Base-by-base conservation (phyloP, 2,888 invertebrate genomes). In the Merodon equestris region DNA sequence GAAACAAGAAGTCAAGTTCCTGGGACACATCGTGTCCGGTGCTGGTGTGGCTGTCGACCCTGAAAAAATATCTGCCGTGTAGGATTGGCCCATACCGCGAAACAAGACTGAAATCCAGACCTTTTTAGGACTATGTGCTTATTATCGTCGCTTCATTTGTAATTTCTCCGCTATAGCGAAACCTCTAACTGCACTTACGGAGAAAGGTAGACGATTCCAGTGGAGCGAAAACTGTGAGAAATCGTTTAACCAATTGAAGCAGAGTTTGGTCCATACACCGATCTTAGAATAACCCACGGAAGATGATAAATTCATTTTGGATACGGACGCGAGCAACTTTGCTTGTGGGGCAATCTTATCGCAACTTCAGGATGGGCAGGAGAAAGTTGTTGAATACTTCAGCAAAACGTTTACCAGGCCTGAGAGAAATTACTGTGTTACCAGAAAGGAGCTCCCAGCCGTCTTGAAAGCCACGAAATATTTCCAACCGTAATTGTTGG, bases 401-500 rank as follows among this genome's bases (percentile, higher is more conserved):
- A 84, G 82, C 19, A 48, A 68, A 36, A 58, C 60, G 9, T 34
- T 82, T 1, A 53, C 40, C 10, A 40, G 44, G 3, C 42, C 54
- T 0, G 68, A 81, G 36, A 57, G 50, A 47, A 83, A 83, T 44
- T 82, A 83, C 38, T 83, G 81, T 17, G 82, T 83, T 0, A 83
- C 83, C n/a, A 45, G 83, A n/a, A n/a, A n/a, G n/a, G n/a, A n/a
- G n/a, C n/a, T n/a, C n/a, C n/a, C n/a, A n/a, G n/a, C n/a, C n/a
- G n/a, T n/a, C n/a, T n/a, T n/a, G n/a, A n/a, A n/a, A n/a, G n/a
- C n/a, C n/a, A n/a, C n/a, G n/a, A n/a, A n/a, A n/a, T n/a, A n/a
- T n/a, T n/a, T n/a, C n/a, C n/a, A n/a, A n/a, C n/a, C n/a, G n/a
- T n/a, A n/a, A 12, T 19, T 70, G 4, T 9, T 34, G 9, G 54